phyloP scores from a whole-genome alignment of 2,113 vertebrate species.

The Chinchilla lanigera region DNA sequence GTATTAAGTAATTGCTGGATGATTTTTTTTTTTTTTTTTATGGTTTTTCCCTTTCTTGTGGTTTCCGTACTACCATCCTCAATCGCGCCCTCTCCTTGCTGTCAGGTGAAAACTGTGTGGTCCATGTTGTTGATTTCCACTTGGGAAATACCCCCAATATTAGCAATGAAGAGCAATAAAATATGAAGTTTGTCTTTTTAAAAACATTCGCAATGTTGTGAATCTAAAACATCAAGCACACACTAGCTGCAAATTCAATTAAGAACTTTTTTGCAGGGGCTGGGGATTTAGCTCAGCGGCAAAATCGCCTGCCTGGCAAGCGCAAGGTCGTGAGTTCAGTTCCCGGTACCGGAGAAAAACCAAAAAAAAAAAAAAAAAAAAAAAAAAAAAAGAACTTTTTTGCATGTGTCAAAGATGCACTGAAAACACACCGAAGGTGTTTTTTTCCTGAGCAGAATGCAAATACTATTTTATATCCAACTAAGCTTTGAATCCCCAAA shows the following conservation, averaged over 20 bases:
- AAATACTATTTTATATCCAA: constrained; percentile 70
- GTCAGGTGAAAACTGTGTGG: background rate
- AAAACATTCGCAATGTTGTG: background rate
- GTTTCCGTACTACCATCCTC: background rate
- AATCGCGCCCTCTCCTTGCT: background rate
- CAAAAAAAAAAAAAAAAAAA: no score
- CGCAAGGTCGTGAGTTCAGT: no score
- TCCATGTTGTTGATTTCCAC: background rate
- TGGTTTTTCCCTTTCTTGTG: background rate
- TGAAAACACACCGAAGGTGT: background rate
- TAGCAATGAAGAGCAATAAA: background rate
- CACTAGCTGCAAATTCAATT: background rate
- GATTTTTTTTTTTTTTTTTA: background rate
- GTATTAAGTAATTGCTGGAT: background rate
- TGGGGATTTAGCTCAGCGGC: no score
- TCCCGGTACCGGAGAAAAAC: no score
- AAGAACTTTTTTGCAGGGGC: no score
- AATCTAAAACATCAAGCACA: constrained; percentile 52
- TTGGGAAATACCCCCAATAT: background rate
- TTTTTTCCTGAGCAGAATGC: constrained; percentile 69
- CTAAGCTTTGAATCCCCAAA: constrained; percentile 63
- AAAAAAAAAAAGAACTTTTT: no score
- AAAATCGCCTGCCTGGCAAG: no score
- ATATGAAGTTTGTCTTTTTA: constrained; percentile 25
- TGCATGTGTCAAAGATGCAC: background rate